Evolutionary conservation across 1,140 invertebrate species (phyloP).

Genomic region (Stegodyphus dumicola): DNA sequence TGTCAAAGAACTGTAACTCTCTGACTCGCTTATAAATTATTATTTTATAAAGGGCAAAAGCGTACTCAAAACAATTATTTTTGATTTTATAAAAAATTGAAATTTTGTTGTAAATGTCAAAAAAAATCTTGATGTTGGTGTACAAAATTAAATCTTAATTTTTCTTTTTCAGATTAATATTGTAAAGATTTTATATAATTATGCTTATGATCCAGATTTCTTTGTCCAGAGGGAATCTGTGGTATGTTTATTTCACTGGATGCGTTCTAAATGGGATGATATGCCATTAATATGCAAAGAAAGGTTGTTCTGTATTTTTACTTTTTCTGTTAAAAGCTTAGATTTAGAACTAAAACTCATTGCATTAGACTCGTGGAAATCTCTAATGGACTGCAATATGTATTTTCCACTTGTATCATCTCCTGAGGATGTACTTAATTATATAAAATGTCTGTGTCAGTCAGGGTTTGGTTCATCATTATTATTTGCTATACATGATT

Average conservation of each 20-base stretch:
- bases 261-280: not conserved
- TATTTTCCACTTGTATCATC: not conserved
- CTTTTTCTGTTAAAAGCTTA: not conserved
- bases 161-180: conserved; percentile 19
- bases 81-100: no score
- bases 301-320: not conserved
- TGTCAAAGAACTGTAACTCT: no score
- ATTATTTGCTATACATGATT: conserved; percentile 4
- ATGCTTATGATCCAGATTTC: not conserved
- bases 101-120: no score
- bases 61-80: no score
- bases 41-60: no score
- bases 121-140: no score
- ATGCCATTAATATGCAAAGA: not conserved
- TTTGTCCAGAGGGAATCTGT: conserved; percentile 3
- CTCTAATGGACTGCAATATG: not conserved
- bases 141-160: no score
- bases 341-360: conserved; percentile 4
- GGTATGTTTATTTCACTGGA: not conserved
- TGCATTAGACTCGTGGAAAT: not conserved
- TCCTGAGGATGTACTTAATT: not conserved
- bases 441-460: not conserved
- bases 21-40: no score
- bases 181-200: not conserved
- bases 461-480: conserved; percentile 35